phyloP scores from a whole-genome alignment of 2,797 vertebrate genomes.

The Nasua narica region DNA sequence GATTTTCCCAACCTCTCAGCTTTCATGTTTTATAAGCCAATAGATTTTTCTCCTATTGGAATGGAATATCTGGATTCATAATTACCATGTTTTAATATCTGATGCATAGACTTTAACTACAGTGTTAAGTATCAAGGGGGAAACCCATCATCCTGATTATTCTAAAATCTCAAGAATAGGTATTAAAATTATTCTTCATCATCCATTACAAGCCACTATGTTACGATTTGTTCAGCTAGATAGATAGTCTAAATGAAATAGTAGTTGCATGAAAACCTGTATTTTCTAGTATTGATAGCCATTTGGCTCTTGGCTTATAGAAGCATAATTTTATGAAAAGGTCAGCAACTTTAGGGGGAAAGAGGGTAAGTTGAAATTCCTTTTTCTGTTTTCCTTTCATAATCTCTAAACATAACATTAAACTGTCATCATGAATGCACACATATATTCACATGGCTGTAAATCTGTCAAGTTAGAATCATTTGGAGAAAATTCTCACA shows the following conservation, averaged over 20 bases:
- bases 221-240: neutral
- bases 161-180: constrained; percentile 1
- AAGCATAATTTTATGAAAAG: constrained; percentile 38
- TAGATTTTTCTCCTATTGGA: neutral
- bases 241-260: neutral
- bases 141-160: neutral
- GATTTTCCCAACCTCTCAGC: neutral
- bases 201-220: neutral
- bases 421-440: constrained; percentile 7
- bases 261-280: neutral
- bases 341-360: neutral
- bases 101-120: neutral
- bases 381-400: constrained; percentile 50
- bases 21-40: neutral
- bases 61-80: neutral
- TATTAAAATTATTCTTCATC: neutral
- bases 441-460: neutral
- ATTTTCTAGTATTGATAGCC: neutral
- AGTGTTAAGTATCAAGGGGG: neutral
- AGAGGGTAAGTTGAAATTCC: neutral
- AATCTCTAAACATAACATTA: constrained; percentile 50
- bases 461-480: constrained; percentile 37
- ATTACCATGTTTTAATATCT: neutral
- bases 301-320: neutral
- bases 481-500: constrained; percentile 41